Percentiles rank a stretch among this genome's conserved stretches.
Evolutionary conservation across 2,888 invertebrate genomes (phyloP).

Genomic region (Ferrisia virgata): DNA sequence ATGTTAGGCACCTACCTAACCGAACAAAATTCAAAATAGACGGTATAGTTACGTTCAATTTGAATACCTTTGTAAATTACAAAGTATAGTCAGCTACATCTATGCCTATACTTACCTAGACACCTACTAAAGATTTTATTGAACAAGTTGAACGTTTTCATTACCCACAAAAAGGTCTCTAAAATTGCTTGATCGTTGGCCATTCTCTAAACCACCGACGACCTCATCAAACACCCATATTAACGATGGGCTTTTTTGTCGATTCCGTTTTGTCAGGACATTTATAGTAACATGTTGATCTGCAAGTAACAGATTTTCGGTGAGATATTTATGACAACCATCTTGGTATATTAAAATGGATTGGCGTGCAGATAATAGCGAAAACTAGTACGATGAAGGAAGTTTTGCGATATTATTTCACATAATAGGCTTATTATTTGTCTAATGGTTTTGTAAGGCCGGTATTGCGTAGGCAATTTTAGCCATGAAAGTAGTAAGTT

Average conservation of each 20-base stretch:
- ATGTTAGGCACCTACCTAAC: too few relatives aligned
- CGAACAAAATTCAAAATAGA: too few relatives aligned
- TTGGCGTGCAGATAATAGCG: slow-evolving; percentile 10
- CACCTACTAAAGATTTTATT: too few relatives aligned
- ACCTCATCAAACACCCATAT: neutral
- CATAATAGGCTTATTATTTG: slow-evolving; percentile 25
- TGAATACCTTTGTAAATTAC: too few relatives aligned
- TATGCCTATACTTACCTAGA: too few relatives aligned
- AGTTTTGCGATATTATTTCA: slow-evolving; percentile 25
- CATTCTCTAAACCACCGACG: neutral
- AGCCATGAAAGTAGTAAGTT: slow-evolving; percentile 19
- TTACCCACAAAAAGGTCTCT: too few relatives aligned
- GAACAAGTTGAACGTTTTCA: too few relatives aligned
- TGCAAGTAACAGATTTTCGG: neutral
- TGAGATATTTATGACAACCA: neutral
- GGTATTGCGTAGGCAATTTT: slow-evolving; percentile 4
- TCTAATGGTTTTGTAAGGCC: slow-evolving; percentile 11
- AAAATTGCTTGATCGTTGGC: too few relatives aligned
- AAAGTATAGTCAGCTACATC: too few relatives aligned
- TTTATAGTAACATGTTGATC: neutral
- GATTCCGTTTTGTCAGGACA: neutral
- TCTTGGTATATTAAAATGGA: neutral
- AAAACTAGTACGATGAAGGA: neutral
- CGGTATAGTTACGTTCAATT: too few relatives aligned
- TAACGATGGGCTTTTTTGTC: neutral